phyloP scores from a whole-genome alignment of 2,888 invertebrate species.

The Parasteatoda lunata region DNA sequence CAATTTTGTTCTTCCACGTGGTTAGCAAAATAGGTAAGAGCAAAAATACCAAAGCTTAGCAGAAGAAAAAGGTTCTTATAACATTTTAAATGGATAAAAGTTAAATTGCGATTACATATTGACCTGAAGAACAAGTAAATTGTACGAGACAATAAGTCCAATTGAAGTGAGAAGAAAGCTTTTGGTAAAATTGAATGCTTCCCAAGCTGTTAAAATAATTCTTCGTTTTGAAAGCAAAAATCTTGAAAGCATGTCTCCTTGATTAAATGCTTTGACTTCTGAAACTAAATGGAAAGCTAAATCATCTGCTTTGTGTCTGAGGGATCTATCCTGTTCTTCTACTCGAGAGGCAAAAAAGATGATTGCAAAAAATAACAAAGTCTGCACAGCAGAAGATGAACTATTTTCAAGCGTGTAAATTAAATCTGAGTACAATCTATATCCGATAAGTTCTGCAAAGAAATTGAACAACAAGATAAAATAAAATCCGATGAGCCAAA shows the following conservation, averaged over 20 bases:
- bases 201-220: slow-evolving; percentile 8
- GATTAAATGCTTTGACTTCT: background rate
- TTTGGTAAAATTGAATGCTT: slow-evolving; percentile 19
- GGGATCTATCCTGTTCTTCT: background rate
- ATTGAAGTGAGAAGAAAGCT: background rate
- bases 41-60: too few relatives aligned
- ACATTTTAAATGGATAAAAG: too few relatives aligned
- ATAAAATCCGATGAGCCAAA: slow-evolving; percentile 1
- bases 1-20: too few relatives aligned
- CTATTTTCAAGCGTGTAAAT: background rate
- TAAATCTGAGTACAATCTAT: background rate
- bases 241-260: background rate
- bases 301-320: background rate
- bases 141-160: slow-evolving; percentile 11
- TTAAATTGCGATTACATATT: too few relatives aligned
- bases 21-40: too few relatives aligned
- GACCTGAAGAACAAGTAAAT: slow-evolving; percentile 4
- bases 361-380: background rate
- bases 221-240: background rate
- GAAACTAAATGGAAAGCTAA: background rate
- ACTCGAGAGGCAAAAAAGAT: slow-evolving; percentile 2
- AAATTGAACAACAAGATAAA: background rate
- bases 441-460: background rate
- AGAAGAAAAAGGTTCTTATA: too few relatives aligned
- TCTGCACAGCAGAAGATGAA: background rate